A percentile compares a stretch with the other conserved stretches of the same genome.
phyloP scores from a whole-genome alignment of 1,140 invertebrate genomes.

The Zelostemma sp. region DNA sequence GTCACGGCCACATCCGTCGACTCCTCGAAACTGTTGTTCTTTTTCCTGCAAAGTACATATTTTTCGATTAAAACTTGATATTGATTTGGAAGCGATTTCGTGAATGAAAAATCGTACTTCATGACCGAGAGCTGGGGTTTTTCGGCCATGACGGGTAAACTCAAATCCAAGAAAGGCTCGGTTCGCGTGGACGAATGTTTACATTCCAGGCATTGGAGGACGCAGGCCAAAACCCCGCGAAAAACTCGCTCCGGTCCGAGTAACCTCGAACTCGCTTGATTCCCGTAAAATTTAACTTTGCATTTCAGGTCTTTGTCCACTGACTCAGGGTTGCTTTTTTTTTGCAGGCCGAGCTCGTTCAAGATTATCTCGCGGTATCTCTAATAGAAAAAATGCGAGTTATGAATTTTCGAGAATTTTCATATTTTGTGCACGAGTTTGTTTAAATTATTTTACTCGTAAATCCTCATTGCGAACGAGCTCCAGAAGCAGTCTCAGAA shows the following conservation, averaged over 20 bases:
- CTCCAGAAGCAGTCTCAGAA: conserved; percentile 90
- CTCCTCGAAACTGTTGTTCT: conserved; percentile 51
- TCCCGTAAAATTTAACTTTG: conserved; percentile 85
- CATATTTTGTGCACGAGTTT: no score
- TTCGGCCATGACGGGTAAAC: conserved; percentile 85
- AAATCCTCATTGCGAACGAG: conserved; percentile 75
- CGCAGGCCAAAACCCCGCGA: conserved; percentile 90
- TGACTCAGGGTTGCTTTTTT: conserved; percentile 61
- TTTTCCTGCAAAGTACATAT: conserved; percentile 43
- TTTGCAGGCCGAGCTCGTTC: conserved; percentile 75
- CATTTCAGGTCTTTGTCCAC: conserved; percentile 76
- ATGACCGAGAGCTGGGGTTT: conserved; percentile 76
- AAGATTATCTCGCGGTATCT: conserved; percentile 85
- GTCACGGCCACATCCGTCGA: conserved; percentile 48
- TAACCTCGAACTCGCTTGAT: conserved; percentile 84
- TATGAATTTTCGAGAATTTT: neutral
- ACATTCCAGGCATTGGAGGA: conserved; percentile 90
- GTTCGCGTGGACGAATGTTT: conserved; percentile 85
- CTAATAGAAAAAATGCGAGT: conserved; percentile 65
- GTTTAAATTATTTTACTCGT: conserved; percentile 45
- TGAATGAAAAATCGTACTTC: conserved; percentile 44
- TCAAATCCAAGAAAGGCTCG: conserved; percentile 95
- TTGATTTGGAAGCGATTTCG: neutral
- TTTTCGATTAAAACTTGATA: neutral
- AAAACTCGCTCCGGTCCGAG: conserved; percentile 85